Evolutionary conservation across 2,797 vertebrate species (phyloP), one percentile per base, ranked within the genome.

Genomic region (Schizopygopsis malacanthus): DNA sequence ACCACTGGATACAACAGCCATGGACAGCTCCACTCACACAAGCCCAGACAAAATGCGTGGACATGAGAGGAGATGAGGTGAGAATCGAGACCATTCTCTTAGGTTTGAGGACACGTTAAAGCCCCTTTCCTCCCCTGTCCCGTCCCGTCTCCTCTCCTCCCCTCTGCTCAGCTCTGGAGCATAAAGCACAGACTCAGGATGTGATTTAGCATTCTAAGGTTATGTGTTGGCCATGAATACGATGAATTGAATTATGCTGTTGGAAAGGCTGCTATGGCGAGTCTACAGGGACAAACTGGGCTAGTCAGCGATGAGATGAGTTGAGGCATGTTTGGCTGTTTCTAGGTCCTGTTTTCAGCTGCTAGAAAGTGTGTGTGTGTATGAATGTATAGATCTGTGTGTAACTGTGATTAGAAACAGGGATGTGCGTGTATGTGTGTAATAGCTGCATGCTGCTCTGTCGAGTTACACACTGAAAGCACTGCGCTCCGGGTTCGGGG

Each of bases 191-290:
- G 63, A 75, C 63, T 84, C 67, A 78, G 85, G 45, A 50, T 80
- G 89, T 92, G 92, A 93, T 95, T 94, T 93, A 93, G 87, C 91
- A 89, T 90, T 93, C 89, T 90, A 90, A 90, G 85, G 89, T 91
- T 92, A 93, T 92, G 93, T 90, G 92, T 93, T 69, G 91, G 91
- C 90, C 88, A 86, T 90, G 90, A 75, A 86, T 90, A 88, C 87
- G 91, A 92, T 92, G 86, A 93, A 92, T 89, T 93, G 91, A 93
- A 93, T 93, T 92, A 92, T 91, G 88, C 80, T 88, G 89, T 86
- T 91, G 89, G 82, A 75, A 78, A 50, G 87, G 47, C 59, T 63
- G 81, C 76, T 82, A 70, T 61, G 63, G 67, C 28, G 22, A 63
- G 43, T 73, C 84, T 79, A 79, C 43, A 28, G 78, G 71, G 85